phyloP scores from a whole-genome alignment of 2,113 vertebrate genomes.

The Malurus elegans region DNA sequence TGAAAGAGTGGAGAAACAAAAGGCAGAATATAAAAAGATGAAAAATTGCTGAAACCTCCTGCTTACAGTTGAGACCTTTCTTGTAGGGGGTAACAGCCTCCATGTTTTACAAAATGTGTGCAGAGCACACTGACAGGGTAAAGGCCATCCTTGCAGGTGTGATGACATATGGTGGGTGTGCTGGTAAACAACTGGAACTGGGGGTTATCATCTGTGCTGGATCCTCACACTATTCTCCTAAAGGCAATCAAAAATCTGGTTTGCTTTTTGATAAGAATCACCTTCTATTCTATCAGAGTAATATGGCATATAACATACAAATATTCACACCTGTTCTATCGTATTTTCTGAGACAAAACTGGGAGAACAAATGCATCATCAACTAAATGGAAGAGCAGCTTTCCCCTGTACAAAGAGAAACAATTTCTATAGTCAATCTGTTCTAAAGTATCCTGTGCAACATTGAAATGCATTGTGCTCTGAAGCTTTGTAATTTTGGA shows the following conservation, averaged over 20 bases:
- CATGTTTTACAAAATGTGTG: background rate
- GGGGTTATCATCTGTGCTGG: background rate
- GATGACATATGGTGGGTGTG: background rate
- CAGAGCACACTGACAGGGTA: background rate
- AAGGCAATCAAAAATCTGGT: background rate
- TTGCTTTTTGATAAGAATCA: background rate
- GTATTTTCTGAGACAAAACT: background rate
- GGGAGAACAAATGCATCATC: background rate
- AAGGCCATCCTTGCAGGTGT: background rate
- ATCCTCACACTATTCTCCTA: background rate
- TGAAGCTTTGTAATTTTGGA: background rate
- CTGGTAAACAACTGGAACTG: background rate
- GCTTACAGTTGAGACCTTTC: background rate
- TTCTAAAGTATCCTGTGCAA: background rate
- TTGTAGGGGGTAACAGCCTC: background rate
- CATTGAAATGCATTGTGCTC: background rate
- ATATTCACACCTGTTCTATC: background rate
- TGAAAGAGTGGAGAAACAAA: background rate
- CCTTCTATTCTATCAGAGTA: background rate
- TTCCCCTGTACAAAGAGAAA: background rate
- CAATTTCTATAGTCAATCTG: background rate
- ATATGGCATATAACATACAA: background rate
- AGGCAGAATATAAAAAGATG: background rate
- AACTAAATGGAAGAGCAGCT: background rate
- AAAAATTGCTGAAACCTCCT: background rate